Conservation (phyloP, 2,888 invertebrate genomes). For the Automeris io region DNA sequence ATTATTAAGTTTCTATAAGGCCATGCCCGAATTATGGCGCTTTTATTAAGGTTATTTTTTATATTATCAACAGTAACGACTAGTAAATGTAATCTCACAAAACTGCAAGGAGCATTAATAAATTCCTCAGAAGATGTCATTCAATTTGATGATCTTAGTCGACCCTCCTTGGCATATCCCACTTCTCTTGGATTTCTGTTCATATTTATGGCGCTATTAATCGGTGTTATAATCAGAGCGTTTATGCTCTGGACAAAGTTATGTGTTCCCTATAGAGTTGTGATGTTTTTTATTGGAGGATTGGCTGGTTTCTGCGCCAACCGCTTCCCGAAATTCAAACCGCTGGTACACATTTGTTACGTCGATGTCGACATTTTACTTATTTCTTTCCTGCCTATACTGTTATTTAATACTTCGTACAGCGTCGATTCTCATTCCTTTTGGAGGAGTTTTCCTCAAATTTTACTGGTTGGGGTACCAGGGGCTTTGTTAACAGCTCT, state of each 20-base stretch:
- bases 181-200: constrained; percentile 45
- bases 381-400: constrained; percentile 43
- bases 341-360: constrained; percentile 49
- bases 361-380: constrained; percentile 48
- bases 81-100: constrained; percentile 6
- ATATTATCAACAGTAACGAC: constrained; percentile 11
- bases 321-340: constrained; percentile 42
- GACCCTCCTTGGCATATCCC: constrained; percentile 47
- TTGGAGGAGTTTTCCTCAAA: constrained; percentile 56
- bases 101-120: constrained; percentile 3
- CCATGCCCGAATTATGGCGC: constrained; percentile 22
- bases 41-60: constrained; percentile 11
- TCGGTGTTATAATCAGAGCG: constrained; percentile 50
- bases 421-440: constrained; percentile 58
- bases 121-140: constrained; percentile 10
- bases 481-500: constrained; percentile 51
- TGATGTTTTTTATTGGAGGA: constrained; percentile 60
- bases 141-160: constrained; percentile 25
- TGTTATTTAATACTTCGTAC: constrained; percentile 60
- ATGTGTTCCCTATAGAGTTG: constrained; percentile 51
- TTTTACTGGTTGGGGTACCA: constrained; percentile 51
- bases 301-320: constrained; percentile 51
- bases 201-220: constrained; percentile 42
- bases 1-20: constrained; percentile 22
- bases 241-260: constrained; percentile 48